Evolutionary conservation across 2,797 vertebrate genomes (phyloP).

Genomic region (Sebastiscus albofasciatus): DNA sequence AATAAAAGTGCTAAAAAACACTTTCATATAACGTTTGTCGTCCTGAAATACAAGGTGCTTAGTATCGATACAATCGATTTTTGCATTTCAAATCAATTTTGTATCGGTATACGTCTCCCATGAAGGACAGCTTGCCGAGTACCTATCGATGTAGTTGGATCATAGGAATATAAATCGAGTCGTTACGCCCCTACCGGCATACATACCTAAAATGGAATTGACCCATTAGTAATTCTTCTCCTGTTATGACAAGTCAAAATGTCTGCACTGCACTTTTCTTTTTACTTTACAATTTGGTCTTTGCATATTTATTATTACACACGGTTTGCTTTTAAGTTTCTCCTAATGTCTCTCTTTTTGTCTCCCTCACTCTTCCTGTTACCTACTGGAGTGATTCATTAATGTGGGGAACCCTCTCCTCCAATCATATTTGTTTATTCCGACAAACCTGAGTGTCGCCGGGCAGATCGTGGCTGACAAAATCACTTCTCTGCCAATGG

Average conservation of each 20-base stretch:
- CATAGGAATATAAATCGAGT: too few relatives aligned
- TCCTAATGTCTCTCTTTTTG: background rate
- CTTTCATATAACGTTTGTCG: too few relatives aligned
- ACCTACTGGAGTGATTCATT: constrained; percentile 24
- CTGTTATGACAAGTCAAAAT: background rate
- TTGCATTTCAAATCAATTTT: too few relatives aligned
- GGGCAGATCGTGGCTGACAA: constrained; percentile 46
- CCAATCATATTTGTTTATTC: constrained; percentile 58
- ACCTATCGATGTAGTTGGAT: too few relatives aligned
- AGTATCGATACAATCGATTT: too few relatives aligned
- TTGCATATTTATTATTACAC: background rate
- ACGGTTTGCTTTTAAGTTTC: background rate
- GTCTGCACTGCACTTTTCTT: background rate
- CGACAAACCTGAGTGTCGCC: constrained; percentile 52
- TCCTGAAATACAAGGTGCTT: too few relatives aligned
- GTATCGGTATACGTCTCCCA: too few relatives aligned
- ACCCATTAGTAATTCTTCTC: background rate
- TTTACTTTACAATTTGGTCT: background rate
- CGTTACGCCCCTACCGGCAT: background rate
- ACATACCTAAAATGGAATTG: background rate
- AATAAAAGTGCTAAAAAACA: too few relatives aligned
- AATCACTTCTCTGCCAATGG: constrained; percentile 51
- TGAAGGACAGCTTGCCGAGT: too few relatives aligned
- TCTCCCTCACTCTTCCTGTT: background rate
- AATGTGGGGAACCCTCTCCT: background rate